Evolutionary conservation across 2,888 invertebrate genomes (phyloP).

Genomic region (Diplazon laetatorius): DNA sequence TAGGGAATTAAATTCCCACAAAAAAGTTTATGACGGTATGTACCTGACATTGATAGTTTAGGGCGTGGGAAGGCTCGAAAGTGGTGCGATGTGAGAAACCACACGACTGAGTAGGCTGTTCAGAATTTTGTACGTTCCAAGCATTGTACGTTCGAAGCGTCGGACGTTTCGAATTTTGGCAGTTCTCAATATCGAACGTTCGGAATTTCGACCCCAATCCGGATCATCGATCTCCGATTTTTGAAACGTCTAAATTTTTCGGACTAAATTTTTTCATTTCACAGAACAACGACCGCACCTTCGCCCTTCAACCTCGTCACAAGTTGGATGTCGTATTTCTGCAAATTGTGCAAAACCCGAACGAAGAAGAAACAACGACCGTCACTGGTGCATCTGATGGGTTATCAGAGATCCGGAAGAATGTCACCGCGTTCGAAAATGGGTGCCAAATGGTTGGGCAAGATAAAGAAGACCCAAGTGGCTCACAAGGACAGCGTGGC

Average conservation of each 20-base stretch:
- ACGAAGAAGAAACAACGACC: conserved; percentile 90
- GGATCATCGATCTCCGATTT: no score
- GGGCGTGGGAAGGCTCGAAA: no score
- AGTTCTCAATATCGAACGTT: no score
- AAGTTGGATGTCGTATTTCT: conserved; percentile 94
- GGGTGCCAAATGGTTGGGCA: conserved; percentile 94
- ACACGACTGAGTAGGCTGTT: no score
- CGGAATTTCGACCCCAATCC: background rate
- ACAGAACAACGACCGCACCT: conserved; percentile 96
- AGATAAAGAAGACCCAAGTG: conserved; percentile 93
- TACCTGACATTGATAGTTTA: no score
- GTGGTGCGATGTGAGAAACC: no score
- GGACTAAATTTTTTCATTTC: conserved; percentile 9
- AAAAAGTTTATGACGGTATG: no score
- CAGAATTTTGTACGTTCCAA: no score
- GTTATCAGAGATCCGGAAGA: conserved; percentile 87
- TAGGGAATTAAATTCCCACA: no score
- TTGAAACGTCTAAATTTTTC: no score
- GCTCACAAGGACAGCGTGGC: conserved; percentile 91
- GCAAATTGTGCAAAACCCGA: conserved; percentile 90
- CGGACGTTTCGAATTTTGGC: no score
- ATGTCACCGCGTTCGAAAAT: conserved; percentile 93
- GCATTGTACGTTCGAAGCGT: no score
- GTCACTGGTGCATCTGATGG: conserved; percentile 92
- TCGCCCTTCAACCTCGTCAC: conserved; percentile 98